Base-by-base conservation (phyloP, 2,888 invertebrate genomes). In the Mactromeris polynyma region DNA sequence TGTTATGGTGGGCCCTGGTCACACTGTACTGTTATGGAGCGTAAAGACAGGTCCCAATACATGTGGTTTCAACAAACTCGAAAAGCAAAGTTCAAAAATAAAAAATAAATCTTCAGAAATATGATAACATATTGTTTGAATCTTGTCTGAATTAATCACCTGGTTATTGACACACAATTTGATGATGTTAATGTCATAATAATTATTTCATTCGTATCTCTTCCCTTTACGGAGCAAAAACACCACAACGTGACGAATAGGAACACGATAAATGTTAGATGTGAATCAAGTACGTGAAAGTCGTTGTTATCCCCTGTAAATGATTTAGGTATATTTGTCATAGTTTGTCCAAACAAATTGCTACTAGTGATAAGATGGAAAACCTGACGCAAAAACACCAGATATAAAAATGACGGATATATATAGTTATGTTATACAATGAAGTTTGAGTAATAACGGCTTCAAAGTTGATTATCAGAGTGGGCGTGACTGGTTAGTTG, bases 311-410 rank as follows among this genome's bases (percentile, higher is more conserved):
- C 73, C 26, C 31, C 36, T 36, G 31, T 33, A 31, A 26, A 26
- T 73, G 36, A 33, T 73, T 73, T 73, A 73, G 26, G 73, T 73
- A 19, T 36, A 73, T 73, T 73, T 73, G 73, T 73, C 73, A 73
- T 33, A 73, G 33, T 73, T 73, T 73, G 73, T 33, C 73, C 31
- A 7, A 36, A 73, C 73, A 73, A 73, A 73, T 73, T 73, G 73
- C 4, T 33, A 26, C 36, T 1, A 73, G 33, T 31, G 73, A 33
- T 73, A 14, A 2, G 14, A 73, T 33, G 19, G 36, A 33, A 69
- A 33, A 26, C 4, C 36, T 19, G 4, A 19, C 36, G 17, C 73
- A 73, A 73, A 73, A 73, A 73, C n/a, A n/a, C n/a, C n/a, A 73
- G 2, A 9, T 26, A n/a, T 9, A 6, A 64, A 64, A 4, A 6